Conservation (phyloP, 2,797 vertebrate species). For the Picus viridis region DNA sequence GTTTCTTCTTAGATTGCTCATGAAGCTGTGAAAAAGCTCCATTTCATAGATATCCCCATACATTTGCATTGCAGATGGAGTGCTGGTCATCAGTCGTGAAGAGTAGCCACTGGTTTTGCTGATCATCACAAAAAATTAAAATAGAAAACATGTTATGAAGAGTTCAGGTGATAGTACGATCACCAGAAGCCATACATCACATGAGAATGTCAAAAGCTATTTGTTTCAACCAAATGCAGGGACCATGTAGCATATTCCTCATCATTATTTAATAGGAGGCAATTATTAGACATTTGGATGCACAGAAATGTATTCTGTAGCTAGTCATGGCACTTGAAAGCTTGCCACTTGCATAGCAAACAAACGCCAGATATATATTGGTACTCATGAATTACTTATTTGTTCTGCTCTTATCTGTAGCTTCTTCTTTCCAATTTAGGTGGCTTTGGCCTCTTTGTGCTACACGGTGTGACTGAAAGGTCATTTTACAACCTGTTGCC, state of each 20-base stretch:
- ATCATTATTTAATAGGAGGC: neutral
- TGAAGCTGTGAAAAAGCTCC: slow-evolving; percentile 55
- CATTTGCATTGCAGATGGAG: slow-evolving; percentile 38
- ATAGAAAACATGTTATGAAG: neutral
- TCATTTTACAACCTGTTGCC: slow-evolving; percentile 17
- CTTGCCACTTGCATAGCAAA: neutral
- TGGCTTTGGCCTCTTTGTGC: neutral
- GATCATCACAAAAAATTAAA: slow-evolving; percentile 13
- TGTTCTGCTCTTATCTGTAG: neutral
- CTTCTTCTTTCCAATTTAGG: neutral
- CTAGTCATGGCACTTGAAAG: neutral
- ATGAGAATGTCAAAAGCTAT: neutral
- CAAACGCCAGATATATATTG: neutral
- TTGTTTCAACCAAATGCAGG: neutral
- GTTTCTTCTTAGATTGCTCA: slow-evolving; percentile 44
- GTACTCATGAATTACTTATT: neutral
- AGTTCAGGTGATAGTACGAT: slow-evolving; percentile 1
- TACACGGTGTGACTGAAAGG: slow-evolving; percentile 1
- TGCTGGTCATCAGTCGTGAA: neutral
- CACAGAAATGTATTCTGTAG: neutral
- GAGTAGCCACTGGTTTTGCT: slow-evolving; percentile 19
- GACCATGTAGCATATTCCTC: neutral
- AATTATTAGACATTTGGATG: slow-evolving; percentile 10
- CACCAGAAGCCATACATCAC: neutral
- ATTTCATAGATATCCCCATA: neutral